phyloP scores from a whole-genome alignment of 2,113 vertebrate genomes.

The Alligator sinensis region DNA sequence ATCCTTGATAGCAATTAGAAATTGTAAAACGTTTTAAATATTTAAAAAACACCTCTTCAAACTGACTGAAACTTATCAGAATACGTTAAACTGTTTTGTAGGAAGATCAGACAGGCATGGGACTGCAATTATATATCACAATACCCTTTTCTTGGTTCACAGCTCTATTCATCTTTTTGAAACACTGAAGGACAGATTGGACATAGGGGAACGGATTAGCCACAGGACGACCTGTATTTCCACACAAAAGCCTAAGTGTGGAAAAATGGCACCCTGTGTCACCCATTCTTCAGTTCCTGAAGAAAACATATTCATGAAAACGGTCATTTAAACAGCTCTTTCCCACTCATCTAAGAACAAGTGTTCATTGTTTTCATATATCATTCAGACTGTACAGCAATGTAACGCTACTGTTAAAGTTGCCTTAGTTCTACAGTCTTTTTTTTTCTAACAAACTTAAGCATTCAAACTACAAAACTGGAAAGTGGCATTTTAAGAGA shows the following conservation, averaged over 20 bases:
- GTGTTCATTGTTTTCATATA: conserved; percentile 51
- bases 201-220: conserved; percentile 74
- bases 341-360: conserved; percentile 79
- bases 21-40: conserved; percentile 8
- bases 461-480: not conserved
- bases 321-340: conserved; percentile 76
- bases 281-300: conserved; percentile 69
- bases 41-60: not conserved
- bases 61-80: conserved; percentile 14
- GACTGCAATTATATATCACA: conserved; percentile 70
- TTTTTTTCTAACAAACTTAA: no score
- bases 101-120: conserved; percentile 60
- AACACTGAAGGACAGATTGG: conserved; percentile 70
- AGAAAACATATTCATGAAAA: conserved; percentile 70
- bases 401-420: not conserved
- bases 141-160: conserved; percentile 63
- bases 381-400: not conserved
- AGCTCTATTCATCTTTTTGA: conserved; percentile 77
- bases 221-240: conserved; percentile 81
- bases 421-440: not conserved
- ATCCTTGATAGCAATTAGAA: not conserved
- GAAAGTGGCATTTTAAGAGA: not conserved
- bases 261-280: conserved; percentile 68
- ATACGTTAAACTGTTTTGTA: conserved; percentile 52
- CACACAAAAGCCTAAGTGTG: conserved; percentile 78